A percentile compares a stretch with the other conserved stretches of the same genome.
Conservation (phyloP, 2,888 invertebrate species). For the Noctua janthe region DNA sequence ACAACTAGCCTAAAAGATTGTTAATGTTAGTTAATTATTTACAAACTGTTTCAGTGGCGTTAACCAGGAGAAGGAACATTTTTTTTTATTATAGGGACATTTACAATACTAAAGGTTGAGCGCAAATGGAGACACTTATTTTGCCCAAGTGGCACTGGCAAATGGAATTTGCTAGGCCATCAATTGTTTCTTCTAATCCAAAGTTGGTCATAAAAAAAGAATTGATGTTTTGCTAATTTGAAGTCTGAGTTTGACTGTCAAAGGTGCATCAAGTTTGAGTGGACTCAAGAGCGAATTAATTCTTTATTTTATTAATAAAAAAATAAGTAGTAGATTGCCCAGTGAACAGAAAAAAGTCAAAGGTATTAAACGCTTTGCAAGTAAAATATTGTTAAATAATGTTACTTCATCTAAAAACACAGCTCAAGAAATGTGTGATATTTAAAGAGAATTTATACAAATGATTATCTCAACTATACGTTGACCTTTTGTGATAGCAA, state of each 20-base stretch:
- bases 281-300: neutral
- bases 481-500: neutral
- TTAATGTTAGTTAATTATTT: constrained; percentile 66
- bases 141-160: constrained; percentile 7
- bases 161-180: constrained; percentile 15
- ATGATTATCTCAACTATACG: neutral
- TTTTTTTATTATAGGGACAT: constrained; percentile 70
- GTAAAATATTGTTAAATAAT: neutral
- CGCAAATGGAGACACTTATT: constrained; percentile 46
- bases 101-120: constrained; percentile 63
- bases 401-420: neutral
- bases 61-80: constrained; percentile 71
- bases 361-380: neutral
- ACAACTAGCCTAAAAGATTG: constrained; percentile 73
- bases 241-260: neutral
- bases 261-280: neutral
- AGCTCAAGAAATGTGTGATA: neutral
- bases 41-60: constrained; percentile 62
- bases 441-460: neutral
- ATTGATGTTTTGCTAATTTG: neutral
- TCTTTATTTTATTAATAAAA: neutral
- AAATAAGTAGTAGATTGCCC: neutral
- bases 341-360: neutral
- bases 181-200: neutral
- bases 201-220: neutral